Evolutionary conservation across 2,113 vertebrate species (phyloP), one percentile per base, ranked within the genome.

Genomic region (Indri indri): DNA sequence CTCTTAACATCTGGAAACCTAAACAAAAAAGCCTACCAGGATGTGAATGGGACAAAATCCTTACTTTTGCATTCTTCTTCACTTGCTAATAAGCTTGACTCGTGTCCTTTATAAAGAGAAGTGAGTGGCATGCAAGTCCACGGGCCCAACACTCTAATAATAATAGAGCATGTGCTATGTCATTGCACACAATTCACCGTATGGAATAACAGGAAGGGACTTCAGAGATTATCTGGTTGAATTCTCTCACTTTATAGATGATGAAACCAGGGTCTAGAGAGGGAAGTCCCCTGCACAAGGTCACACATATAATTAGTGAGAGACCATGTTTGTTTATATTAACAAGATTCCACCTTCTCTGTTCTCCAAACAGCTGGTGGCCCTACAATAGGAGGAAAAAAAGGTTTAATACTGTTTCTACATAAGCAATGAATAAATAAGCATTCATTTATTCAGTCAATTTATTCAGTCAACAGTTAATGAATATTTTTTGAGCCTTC

Each of bases 201-300:
- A 22, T 52, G 47, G 74, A 95, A 97, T 90, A 97, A 97, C 96
- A 97, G 96, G 93, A 98, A 98, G 65, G 20, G 77, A 71, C 96
- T 96, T 88, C 25, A 76, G 95, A 97, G 80, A 97, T 93, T 96
- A 88, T 96, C 88, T 94, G 93, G n/a, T 90, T 93, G 96, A 97
- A 97, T 90, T 94, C 83, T 63, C 65, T 83, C 52, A 66, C 87
- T 94, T 93, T 96, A 97, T 22, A 96, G 91, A 92, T 92, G 57
- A 96, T 95, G 95, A 97, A 97, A 91, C 90, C 83, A 79, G 86
- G 86, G 37, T 90, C 63, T 54, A 89, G 30, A 94, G 80, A 96
- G 74, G 93, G 91, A 97, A 95, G 89, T 95, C 80, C 91, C 83
- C 87, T 79, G 66, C 14, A 71, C 95, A 97, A 96, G 93, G 93